Conservation (phyloP, 2,797 vertebrate genomes). For the Valencia hispanica region DNA sequence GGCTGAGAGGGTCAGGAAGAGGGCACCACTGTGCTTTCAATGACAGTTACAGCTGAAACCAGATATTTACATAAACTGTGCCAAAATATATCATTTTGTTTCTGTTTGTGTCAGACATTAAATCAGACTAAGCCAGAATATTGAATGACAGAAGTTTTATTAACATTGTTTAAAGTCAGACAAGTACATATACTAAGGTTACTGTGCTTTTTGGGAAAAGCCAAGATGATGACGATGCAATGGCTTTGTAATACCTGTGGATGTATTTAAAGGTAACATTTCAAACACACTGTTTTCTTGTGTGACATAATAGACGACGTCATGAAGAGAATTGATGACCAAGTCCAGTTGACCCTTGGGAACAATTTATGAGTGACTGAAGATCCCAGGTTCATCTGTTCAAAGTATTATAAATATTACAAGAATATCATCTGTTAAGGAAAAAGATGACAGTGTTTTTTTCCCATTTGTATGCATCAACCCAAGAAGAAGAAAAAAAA, state of each 20-base stretch:
- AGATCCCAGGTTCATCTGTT: neutral
- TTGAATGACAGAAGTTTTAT: neutral
- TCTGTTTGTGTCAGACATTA: neutral
- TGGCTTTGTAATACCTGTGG: neutral
- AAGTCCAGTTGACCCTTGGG: too few species aligned
- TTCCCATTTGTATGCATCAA: too few species aligned
- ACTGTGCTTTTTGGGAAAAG: neutral
- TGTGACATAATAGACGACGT: neutral
- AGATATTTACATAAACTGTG: neutral
- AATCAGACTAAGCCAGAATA: neutral
- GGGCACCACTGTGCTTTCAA: neutral
- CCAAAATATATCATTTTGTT: neutral
- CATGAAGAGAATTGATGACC: neutral
- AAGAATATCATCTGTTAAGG: too few species aligned
- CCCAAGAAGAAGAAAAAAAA: too few species aligned
- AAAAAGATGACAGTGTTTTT: too few species aligned
- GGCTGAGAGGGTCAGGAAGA: slow-evolving; percentile 32
- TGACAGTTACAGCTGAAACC: neutral
- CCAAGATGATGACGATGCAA: neutral
- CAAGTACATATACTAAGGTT: neutral
- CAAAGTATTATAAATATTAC: neutral
- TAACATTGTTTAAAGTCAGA: neutral
- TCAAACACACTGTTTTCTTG: neutral
- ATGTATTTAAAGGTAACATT: neutral
- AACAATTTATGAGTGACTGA: neutral